Evolutionary conservation across 2,113 vertebrate genomes (phyloP).

Genomic region (Erythrolamprus reginae): DNA sequence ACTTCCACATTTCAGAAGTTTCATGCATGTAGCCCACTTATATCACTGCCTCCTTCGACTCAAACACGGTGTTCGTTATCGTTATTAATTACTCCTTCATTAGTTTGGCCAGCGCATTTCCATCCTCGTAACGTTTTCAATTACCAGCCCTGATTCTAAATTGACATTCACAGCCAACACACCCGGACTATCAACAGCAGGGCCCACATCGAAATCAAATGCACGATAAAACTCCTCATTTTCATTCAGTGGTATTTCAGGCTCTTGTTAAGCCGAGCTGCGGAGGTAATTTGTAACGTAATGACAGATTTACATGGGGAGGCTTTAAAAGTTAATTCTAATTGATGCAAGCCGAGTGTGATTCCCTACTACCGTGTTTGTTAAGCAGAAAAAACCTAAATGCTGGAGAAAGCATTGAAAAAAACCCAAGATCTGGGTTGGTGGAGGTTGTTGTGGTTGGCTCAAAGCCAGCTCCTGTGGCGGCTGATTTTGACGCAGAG

Average conservation of each 20-base stretch:
- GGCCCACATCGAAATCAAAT: conserved; percentile 47
- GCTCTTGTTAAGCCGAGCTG: conserved; percentile 23
- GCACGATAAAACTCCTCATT: conserved; percentile 27
- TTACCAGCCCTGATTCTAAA: not conserved
- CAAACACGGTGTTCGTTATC: not conserved
- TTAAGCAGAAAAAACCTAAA: not conserved
- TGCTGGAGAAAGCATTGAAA: not conserved
- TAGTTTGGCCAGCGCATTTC: conserved; percentile 17
- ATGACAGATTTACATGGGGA: conserved; percentile 25
- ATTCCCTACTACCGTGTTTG: conserved; percentile 5
- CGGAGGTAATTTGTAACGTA: conserved; percentile 1
- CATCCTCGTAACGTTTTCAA: conserved; percentile 35
- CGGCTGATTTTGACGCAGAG: no score
- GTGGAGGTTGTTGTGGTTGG: no score
- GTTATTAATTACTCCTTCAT: conserved; percentile 23
- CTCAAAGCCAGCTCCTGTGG: no score
- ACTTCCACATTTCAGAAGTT: not conserved
- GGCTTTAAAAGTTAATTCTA: not conserved
- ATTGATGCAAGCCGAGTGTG: not conserved
- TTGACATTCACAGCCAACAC: not conserved
- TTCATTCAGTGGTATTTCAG: conserved; percentile 44
- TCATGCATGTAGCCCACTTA: not conserved
- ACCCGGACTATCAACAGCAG: conserved; percentile 1
- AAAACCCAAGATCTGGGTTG: not conserved
- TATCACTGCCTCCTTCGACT: not conserved